Evolutionary conservation across 2,888 invertebrate species (phyloP), one percentile per base, ranked within the genome.

Genomic region (Argyresthia goedartella): DNA sequence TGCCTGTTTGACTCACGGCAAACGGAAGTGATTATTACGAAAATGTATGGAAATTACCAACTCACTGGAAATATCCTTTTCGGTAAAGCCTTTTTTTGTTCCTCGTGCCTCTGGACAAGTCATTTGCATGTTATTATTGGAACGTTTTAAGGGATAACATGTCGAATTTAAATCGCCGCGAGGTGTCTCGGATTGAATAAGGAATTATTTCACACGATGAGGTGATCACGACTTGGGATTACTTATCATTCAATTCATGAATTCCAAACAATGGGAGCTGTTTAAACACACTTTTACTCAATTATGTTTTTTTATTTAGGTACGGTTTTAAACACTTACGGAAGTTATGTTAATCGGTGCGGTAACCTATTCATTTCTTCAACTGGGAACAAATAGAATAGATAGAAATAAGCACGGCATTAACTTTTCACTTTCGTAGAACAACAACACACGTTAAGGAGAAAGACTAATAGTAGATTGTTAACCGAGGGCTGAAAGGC

Each of bases 91-190:
- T 69, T 76, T 71, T 76, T 51, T 76, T 76, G 71, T 73, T 71
- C 66, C 64, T 59, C 59, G 57, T 63, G 69, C 73, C 71, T 65
- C 68, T 67, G 70, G 76, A 69, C 71, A 71, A 67, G 63, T 71
- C 76, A 79, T 84, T 84, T 81, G 72, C 82, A 82, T 84, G 71
- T 76, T 72, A 80, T 81, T 82, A 84, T 73, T 71, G 70, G 63
- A 72, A 67, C 70, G 67, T 76, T 77, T 80, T 72, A 73, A 69
- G 69, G 69, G 67, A 73, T 78, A 78, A 74, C 74, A 76, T 75
- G 76, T 76, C 74, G 71, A 80, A 77, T 81, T 76, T 69, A 76
- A 75, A 78, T 78, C 64, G 71, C 63, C 59, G 71, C 69, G 59
- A 67, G 74, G 68, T 62, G 56, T 57, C 64, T 67, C 60, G 66